These are phyloP conservation scores for Slavum lentiscoides DNA, from an alignment of 2,888 invertebrate species.

Conservation along the genomic window DNA sequence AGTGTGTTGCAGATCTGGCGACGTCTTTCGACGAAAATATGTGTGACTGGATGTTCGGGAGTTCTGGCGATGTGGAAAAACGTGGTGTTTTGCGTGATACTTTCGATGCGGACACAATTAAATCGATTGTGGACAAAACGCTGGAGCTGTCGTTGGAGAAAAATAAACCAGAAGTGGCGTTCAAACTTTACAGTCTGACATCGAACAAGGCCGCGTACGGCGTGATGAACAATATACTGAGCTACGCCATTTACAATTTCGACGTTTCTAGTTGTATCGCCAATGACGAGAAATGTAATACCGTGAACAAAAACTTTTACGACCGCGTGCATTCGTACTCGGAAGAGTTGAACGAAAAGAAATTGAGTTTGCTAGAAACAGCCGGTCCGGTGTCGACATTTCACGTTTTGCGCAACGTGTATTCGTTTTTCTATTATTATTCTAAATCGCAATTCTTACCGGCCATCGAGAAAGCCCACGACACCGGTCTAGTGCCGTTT, in stretches of 20 bases:
- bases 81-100: background rate
- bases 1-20: slow-evolving; percentile 34
- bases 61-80: background rate
- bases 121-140: slow-evolving; percentile 9
- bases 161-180: slow-evolving; percentile 26
- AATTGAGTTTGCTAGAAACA: background rate
- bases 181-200: slow-evolving; percentile 20
- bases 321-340: slow-evolving; percentile 16
- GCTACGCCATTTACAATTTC: slow-evolving; percentile 24
- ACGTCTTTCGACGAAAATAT: slow-evolving; percentile 40
- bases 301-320: background rate
- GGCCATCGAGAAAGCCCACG: slow-evolving; percentile 6
- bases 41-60: slow-evolving; percentile 47
- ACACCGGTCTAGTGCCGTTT: slow-evolving; percentile 30
- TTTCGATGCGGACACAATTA: background rate
- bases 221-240: slow-evolving; percentile 32
- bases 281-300: background rate
- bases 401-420: slow-evolving; percentile 20
- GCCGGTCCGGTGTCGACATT: slow-evolving; percentile 23
- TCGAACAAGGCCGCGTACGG: slow-evolving; percentile 18
- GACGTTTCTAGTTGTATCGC: background rate
- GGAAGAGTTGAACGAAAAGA: slow-evolving; percentile 18
- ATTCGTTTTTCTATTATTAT: slow-evolving; percentile 26
- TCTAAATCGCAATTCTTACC: background rate
- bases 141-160: slow-evolving; percentile 5